Conservation (phyloP, 2,888 invertebrate genomes). For the Cyclophora punctaria region DNA sequence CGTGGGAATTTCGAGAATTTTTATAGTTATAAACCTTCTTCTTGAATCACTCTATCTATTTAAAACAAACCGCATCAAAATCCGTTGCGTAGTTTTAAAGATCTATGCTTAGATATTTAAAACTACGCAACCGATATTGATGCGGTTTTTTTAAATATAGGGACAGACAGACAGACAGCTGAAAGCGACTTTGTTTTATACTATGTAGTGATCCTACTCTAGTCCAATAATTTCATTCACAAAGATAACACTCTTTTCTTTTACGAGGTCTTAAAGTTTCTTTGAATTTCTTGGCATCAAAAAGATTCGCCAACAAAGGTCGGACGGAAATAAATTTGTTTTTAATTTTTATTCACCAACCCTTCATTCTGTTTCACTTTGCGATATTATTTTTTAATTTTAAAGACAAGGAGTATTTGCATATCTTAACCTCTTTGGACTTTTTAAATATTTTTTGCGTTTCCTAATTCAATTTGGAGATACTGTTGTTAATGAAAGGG, state of each 20-base stretch:
- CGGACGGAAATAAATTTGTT: constrained; percentile 17
- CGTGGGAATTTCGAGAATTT: too few relatives aligned
- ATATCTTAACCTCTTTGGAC: constrained; percentile 10
- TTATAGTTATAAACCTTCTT: too few relatives aligned
- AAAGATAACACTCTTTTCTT: constrained; percentile 11
- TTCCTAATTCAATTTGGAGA: constrained; percentile 9
- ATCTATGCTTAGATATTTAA: too few relatives aligned
- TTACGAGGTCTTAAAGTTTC: constrained; percentile 2
- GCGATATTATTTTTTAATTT: constrained; percentile 11
- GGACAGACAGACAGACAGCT: too few relatives aligned
- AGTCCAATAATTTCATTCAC: background rate
- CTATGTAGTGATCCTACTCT: too few relatives aligned
- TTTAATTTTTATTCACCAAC: constrained; percentile 17
- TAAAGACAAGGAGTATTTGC: constrained; percentile 6
- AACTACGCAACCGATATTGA: too few relatives aligned
- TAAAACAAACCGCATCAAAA: too few relatives aligned
- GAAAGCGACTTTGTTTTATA: too few relatives aligned
- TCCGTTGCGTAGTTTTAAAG: too few relatives aligned
- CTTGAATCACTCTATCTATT: too few relatives aligned
- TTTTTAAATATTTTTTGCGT: constrained; percentile 11
- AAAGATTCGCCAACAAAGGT: constrained; percentile 2
- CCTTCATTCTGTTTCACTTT: constrained; percentile 5
- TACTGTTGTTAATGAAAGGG: too few relatives aligned
- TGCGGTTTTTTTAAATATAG: too few relatives aligned
- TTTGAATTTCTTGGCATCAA: constrained; percentile 6